Evolutionary conservation across 2,888 invertebrate genomes (phyloP), one percentile per base, ranked within the genome.

Genomic region (Artemia sinica): DNA sequence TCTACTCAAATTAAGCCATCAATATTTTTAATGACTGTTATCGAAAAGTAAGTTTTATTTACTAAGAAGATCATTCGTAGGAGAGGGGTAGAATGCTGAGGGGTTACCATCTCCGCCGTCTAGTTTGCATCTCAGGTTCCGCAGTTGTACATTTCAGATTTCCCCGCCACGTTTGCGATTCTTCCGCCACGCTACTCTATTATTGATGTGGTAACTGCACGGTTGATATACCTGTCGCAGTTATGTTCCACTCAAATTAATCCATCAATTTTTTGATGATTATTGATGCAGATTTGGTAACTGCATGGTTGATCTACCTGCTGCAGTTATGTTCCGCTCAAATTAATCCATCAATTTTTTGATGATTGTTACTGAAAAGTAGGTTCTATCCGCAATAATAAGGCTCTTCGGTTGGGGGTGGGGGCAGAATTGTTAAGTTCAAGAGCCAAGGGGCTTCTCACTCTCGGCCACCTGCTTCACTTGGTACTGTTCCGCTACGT

Each of bases 271-370:
- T n/a, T n/a, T n/a, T n/a, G n/a, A n/a, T n/a, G n/a, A 28, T 28
- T 1, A 28, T 28, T 28, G 28, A 28, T 28, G 28, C n/a, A n/a
- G n/a, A n/a, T n/a, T 94, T 96, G 91, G 91, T 94, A 13, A 96
- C 97, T 79, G 91, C 95, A 76, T 96, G 97, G 81, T 28, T 28
- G 28, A 82, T 97, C 73, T 96, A 91, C 80, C 85, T 96, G 75
- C 81, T 96, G 73, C 96, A 97, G 83, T 85, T 95, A 68, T 92
- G 93, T 79, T 90, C 91, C 51, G 89, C 90, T 28, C 87, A 89
- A 76, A 82, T 95, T 71, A 88, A 89, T 69, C 85, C 91, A 0
- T 89, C 91, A 75, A 84, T 86, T 74, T 80, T 74, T 58, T 89
- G 76, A 79, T 96, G 58, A 89, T 89, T 75, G 86, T 93, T 51